Conservation (phyloP, 2,888 invertebrate species). For the Tineola bisselliella region DNA sequence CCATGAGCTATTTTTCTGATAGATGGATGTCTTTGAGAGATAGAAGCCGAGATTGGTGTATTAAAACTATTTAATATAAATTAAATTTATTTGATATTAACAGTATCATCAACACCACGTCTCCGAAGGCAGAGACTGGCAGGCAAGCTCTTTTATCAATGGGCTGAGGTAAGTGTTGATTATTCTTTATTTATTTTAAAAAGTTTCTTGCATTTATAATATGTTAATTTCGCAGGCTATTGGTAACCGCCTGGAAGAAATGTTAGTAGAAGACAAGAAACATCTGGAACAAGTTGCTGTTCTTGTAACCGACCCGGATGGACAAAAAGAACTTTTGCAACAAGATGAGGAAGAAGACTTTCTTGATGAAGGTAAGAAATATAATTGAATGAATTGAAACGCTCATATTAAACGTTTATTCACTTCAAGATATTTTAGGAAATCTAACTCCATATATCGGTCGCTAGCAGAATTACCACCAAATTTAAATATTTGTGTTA, state of each 20-base stretch:
- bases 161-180: conserved; percentile 80
- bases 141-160: conserved; percentile 96
- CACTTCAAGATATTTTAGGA: not conserved
- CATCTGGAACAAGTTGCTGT: conserved; percentile 73
- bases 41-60: too few relatives aligned
- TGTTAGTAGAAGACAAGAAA: conserved; percentile 83
- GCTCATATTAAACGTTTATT: too few relatives aligned
- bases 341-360: conserved; percentile 97
- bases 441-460: too few relatives aligned
- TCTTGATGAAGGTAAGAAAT: conserved; percentile 83
- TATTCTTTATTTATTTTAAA: not conserved
- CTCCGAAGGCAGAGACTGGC: conserved; percentile 74
- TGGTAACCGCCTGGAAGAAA: conserved; percentile 90
- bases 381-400: too few relatives aligned
- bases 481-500: not conserved
- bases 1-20: too few relatives aligned
- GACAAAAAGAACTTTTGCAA: conserved; percentile 79
- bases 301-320: conserved; percentile 77
- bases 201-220: too few relatives aligned
- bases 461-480: too few relatives aligned
- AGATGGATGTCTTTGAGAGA: too few relatives aligned
- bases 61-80: too few relatives aligned
- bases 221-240: conserved; percentile 62
- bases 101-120: conserved; percentile 54
- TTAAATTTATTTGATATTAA: not conserved